Evolutionary conservation across 2,888 invertebrate species (phyloP), one percentile per base, ranked within the genome.

Genomic region (Orthosia incerta): DNA sequence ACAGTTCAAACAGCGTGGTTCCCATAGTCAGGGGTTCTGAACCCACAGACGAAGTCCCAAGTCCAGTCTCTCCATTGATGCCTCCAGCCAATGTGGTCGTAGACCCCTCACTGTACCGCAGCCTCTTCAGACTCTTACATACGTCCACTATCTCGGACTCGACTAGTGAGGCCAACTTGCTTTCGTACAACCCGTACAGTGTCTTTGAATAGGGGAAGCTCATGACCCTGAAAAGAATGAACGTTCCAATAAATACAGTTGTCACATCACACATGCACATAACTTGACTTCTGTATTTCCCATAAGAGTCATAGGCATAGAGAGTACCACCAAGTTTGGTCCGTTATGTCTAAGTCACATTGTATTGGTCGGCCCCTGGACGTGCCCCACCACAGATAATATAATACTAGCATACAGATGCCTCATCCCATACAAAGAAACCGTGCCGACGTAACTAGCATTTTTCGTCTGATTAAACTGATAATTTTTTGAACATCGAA

Each of bases 1-100:
- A 99, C 13, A 99, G 96, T 93, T 99, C 99, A 93, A 99, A 99
- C 66, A 99, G 95, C 3, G 98, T 98, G 1, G 99, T 99, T 0
- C 99, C 99, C 97, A 98, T 97, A 3, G 97, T 97, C 56, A 98
- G 94, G 18, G 98, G 97, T 82, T 98, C 98, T 20, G 97, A 93
- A 7, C 97, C 96, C 0, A 96, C 94, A 2, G 93, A 90, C 1
- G 96, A 93, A 2, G 94, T 87, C 0, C 97, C 97, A 15, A 96
- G 39, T 0, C 95, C 95, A 2, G 97, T 94, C 23, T 94, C 96
- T 20, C 97, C 97, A 51, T 96, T 96, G 16, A 96, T 85, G 1
- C 97, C 97, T 2, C 97, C 97, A 2, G 96, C 97, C 64, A 94
- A 93, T 15, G 92, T 94, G 18, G 87, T 92, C 0, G 94, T 93